These are phyloP conservation scores for Syndactyla subalaris DNA, from an alignment of 2,797 vertebrate species.

Conservation along the genomic window DNA sequence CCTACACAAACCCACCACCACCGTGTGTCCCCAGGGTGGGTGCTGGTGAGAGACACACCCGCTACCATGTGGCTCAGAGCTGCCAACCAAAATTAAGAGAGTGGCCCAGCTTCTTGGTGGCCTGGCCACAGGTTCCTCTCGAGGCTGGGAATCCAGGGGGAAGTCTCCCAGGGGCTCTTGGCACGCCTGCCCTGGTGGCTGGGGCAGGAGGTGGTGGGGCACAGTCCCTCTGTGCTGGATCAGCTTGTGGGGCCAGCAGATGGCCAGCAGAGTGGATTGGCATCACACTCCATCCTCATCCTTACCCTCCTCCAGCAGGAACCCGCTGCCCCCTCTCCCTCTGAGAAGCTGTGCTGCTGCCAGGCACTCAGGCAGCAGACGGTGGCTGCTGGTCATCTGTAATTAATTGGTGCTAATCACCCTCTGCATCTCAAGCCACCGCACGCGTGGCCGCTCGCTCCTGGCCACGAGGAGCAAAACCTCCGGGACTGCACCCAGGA, in stretches of 20 bases:
- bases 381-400: conserved; percentile 8
- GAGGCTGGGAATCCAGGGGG: neutral
- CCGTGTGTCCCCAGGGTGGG: fast-evolving
- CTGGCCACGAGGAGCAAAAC: neutral
- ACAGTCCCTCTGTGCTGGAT: fast-evolving
- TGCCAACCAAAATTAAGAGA: fast-evolving
- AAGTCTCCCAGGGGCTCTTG: neutral
- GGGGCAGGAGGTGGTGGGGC: neutral
- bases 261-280: fast-evolving
- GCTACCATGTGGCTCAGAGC: fast-evolving
- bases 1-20: neutral
- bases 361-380: neutral
- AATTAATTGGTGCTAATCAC: conserved; percentile 48
- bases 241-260: fast-evolving
- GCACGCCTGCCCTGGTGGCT: fast-evolving
- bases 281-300: neutral
- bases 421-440: neutral
- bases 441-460: fast-evolving
- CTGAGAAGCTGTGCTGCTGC: neutral
- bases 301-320: neutral
- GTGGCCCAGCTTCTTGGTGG: neutral
- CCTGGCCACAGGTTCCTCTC: neutral
- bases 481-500: too few relatives aligned
- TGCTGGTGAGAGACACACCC: fast-evolving
- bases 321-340: neutral